A percentile compares a stretch with the other conserved stretches of the same genome.
Conservation (phyloP, 30 jellyfish, hydroid and myxozoan species). For the Turritopsis dohrnii region DNA sequence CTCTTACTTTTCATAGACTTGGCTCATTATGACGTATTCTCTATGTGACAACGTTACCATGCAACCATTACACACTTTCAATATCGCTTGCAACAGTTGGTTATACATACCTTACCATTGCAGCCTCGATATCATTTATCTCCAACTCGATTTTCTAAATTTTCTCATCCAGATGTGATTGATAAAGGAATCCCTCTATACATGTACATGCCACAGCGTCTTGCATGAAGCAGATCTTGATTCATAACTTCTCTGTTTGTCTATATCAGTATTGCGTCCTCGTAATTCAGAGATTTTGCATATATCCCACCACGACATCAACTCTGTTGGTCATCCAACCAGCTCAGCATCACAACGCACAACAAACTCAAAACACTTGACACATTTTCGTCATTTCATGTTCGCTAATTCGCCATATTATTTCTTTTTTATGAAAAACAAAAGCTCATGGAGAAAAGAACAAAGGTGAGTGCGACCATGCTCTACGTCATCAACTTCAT, state of each 20-base stretch:
- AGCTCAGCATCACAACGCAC: neutral
- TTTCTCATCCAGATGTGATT: neutral
- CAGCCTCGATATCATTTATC: neutral
- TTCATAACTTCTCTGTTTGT: neutral
- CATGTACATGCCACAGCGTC: neutral
- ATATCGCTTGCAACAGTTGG: neutral
- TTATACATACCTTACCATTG: neutral
- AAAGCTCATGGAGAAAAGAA: conserved; percentile 28
- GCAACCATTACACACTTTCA: neutral
- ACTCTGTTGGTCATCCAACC: neutral
- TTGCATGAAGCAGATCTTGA: neutral
- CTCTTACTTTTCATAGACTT: neutral
- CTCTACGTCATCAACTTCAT: neutral
- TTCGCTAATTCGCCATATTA: neutral
- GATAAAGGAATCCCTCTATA: neutral
- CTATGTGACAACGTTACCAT: neutral
- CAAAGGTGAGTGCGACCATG: conserved; percentile 25
- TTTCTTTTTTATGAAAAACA: conserved; percentile 18
- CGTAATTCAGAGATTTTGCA: neutral
- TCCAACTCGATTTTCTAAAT: neutral
- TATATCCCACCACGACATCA: no score
- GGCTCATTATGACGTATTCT: neutral
- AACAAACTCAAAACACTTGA: neutral
- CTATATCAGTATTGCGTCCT: neutral
- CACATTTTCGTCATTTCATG: neutral